phyloP scores from a whole-genome alignment of 2,888 invertebrate genomes.

The Ochropleura plecta region DNA sequence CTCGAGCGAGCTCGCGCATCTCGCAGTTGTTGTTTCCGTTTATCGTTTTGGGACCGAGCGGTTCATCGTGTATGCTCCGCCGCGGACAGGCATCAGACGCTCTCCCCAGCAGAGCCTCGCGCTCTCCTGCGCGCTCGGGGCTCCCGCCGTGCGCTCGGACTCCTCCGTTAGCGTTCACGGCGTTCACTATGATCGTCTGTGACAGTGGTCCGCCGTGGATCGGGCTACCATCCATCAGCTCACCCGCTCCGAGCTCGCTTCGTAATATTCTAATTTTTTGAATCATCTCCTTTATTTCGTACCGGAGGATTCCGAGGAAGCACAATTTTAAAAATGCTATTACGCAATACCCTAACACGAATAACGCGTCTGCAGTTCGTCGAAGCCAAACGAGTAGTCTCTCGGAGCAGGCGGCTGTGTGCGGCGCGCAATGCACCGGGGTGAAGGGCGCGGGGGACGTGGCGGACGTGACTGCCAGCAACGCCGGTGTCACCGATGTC shows the following conservation, averaged over 20 bases:
- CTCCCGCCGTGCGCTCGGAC: slow-evolving; percentile 90
- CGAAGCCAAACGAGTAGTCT: slow-evolving; percentile 93
- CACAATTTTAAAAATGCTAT: slow-evolving; percentile 97
- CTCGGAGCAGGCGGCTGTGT: slow-evolving; percentile 93
- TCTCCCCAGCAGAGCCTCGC: slow-evolving; percentile 90
- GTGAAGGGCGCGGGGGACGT: slow-evolving; percentile 82
- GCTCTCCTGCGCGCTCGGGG: slow-evolving; percentile 90
- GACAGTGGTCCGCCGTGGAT: slow-evolving; percentile 87
- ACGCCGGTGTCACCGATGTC: slow-evolving; percentile 88
- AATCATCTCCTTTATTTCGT: slow-evolving; percentile 97
- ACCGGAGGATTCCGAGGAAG: slow-evolving; percentile 96
- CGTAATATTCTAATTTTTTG: slow-evolving; percentile 96
- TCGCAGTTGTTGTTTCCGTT: slow-evolving; percentile 95
- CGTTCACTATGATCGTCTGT: slow-evolving; percentile 87
- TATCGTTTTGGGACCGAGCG: slow-evolving; percentile 91
- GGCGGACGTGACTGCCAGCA: slow-evolving; percentile 81
- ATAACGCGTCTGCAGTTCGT: slow-evolving; percentile 95
- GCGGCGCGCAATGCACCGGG: slow-evolving; percentile 86
- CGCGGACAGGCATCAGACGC: slow-evolving; percentile 86
- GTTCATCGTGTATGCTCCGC: slow-evolving; percentile 85
- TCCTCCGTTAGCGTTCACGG: slow-evolving; percentile 91
- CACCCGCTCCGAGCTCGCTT: slow-evolving; percentile 91
- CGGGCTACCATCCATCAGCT: slow-evolving; percentile 86
- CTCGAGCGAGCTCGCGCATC: slow-evolving; percentile 93
- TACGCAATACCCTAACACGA: slow-evolving; percentile 96